These are phyloP conservation scores for Ephestia elutella DNA, from an alignment of 1,140 invertebrate species.

Conservation along the genomic window DNA sequence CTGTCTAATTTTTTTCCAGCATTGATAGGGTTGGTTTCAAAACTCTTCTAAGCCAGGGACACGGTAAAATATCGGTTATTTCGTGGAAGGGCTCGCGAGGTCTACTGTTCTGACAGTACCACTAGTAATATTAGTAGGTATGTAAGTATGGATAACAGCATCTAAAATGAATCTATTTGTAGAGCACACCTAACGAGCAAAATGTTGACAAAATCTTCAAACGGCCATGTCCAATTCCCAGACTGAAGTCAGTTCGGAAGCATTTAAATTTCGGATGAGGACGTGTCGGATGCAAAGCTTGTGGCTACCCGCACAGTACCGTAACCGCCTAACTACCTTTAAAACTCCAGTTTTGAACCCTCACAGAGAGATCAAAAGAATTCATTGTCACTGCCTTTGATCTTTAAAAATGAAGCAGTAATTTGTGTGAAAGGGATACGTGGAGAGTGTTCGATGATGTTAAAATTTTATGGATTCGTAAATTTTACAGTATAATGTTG, in stretches of 20 bases:
- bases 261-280: conserved; percentile 4
- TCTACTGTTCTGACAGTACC: no score
- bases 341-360: conserved; percentile 3
- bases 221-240: background rate
- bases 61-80: no score
- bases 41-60: no score
- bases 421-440: background rate
- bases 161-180: background rate
- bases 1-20: no score
- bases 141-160: no score
- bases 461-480: no score
- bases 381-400: conserved; percentile 4
- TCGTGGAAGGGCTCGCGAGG: no score
- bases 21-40: no score
- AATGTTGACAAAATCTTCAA: background rate
- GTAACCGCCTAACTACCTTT: background rate
- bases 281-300: conserved; percentile 6
- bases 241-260: background rate
- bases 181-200: background rate
- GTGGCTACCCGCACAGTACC: background rate
- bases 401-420: background rate
- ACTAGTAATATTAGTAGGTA: no score
- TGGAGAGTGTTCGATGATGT: background rate
- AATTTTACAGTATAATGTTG: no score
- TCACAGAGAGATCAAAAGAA: conserved; percentile 3